These are phyloP conservation scores for Tenrec ecaudatus DNA, from an alignment of 2,113 vertebrate genomes.

Conservation along the genomic window DNA sequence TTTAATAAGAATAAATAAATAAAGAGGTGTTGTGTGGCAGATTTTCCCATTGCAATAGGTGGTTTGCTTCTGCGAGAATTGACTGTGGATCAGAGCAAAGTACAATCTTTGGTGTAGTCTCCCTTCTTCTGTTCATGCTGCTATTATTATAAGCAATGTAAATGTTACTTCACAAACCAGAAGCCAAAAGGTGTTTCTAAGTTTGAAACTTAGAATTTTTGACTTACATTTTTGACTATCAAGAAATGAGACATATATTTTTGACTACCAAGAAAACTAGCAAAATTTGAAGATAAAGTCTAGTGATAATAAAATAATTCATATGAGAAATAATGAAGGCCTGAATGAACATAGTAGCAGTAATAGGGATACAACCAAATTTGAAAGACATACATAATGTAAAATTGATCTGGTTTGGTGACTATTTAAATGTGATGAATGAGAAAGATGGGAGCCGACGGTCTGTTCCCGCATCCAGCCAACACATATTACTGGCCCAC, in stretches of 20 bases:
- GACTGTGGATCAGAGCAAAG: too few relatives aligned
- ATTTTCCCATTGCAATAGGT: too few relatives aligned
- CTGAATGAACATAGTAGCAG: neutral
- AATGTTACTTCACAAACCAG: neutral
- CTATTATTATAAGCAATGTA: neutral
- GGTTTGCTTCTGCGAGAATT: too few relatives aligned
- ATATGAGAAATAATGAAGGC: neutral
- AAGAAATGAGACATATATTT: neutral
- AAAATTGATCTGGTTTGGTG: neutral
- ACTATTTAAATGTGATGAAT: neutral
- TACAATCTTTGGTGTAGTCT: too few relatives aligned
- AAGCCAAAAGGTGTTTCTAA: conserved; percentile 15
- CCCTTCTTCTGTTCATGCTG: too few relatives aligned
- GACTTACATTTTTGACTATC: too few relatives aligned
- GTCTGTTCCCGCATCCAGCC: neutral
- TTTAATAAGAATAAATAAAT: too few relatives aligned
- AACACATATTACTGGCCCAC: neutral
- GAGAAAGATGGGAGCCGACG: neutral
- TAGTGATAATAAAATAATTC: neutral
- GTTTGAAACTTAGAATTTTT: neutral
- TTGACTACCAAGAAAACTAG: neutral
- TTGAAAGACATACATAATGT: neutral
- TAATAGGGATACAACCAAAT: neutral
- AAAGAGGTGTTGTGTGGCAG: too few relatives aligned
- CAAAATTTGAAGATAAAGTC: neutral